Conservation (phyloP, 1,140 invertebrate species). For the Drosophila melanogaster region Release_6_plus_ISO1_MT NC_004354.4:5956001-5956500, state of each 20-base stretch:
- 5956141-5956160: not conserved
- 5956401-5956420: not conserved
- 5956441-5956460: no score
- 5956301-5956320: no score
- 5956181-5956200: not conserved
- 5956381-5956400: not conserved
- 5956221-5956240: not conserved
- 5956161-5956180: not conserved
- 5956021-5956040: no score
- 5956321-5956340: not conserved
- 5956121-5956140: slow-evolving; percentile 8
- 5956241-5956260: no score
- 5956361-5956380: not conserved
- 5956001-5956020: no score
- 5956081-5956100: not conserved
- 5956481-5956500: no score
- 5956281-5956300: no score
- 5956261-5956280: no score
- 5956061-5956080: not conserved
- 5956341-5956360: not conserved
- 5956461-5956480: no score
- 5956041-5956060: not conserved
- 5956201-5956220: not conserved
- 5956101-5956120: not conserved
- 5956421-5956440: not conserved